phyloP scores from a whole-genome alignment of 2,113 vertebrate genomes.

The Bettongia penicillata region DNA sequence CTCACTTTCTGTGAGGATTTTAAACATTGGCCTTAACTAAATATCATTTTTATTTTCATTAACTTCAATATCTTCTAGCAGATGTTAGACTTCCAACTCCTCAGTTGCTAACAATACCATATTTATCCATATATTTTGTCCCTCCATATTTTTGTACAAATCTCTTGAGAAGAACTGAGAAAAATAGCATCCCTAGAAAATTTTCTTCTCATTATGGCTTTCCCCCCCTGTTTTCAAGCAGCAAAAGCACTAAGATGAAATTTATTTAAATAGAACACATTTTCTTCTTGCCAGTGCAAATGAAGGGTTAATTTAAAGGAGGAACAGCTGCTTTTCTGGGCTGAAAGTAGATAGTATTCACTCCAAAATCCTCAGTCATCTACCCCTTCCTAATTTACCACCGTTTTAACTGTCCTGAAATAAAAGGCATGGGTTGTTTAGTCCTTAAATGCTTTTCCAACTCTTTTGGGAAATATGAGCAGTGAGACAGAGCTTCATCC shows the following conservation, averaged over 20 bases:
- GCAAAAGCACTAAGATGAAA: not conserved
- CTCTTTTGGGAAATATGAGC: not conserved
- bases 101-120: constrained; percentile 6
- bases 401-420: not conserved
- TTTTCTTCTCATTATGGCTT: not conserved
- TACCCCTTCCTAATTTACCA: not conserved
- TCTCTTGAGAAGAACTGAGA: not conserved
- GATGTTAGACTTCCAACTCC: constrained; percentile 3
- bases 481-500: not conserved
- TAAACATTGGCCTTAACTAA: not conserved
- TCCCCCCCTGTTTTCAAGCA: not conserved
- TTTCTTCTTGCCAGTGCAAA: not conserved
- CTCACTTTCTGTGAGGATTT: constrained; percentile 19
- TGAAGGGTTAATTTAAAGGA: not conserved
- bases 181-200: not conserved
- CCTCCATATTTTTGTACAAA: not conserved
- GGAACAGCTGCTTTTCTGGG: not conserved
- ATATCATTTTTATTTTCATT: constrained; percentile 7
- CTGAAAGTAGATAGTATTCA: not conserved
- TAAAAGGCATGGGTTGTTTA: not conserved
- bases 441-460: not conserved
- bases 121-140: not conserved
- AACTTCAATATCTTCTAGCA: constrained; percentile 27
- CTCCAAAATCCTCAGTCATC: not conserved
- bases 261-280: not conserved